These are phyloP conservation scores for Acronicta leporina DNA, from an alignment of 2,888 invertebrate genomes.

Conservation along the genomic window DNA sequence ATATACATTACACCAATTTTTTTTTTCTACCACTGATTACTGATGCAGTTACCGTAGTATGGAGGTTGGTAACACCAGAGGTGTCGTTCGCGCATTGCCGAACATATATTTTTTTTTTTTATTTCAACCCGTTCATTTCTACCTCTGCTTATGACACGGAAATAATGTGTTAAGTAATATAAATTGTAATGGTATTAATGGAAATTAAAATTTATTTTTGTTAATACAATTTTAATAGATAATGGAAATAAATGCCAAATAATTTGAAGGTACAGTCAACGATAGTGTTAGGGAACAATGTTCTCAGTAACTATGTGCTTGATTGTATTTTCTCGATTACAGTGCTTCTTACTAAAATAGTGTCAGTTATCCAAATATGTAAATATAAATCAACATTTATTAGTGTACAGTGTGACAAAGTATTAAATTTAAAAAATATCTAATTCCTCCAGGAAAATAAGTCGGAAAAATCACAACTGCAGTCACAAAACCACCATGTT, in stretches of 20 bases:
- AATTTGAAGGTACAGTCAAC: constrained; percentile 29
- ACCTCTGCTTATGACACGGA: constrained; percentile 36
- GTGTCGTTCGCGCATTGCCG: no score
- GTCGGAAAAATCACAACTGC: no score
- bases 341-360: constrained; percentile 30
- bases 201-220: constrained; percentile 55
- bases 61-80: no score
- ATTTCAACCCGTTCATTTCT: constrained; percentile 33
- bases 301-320: constrained; percentile 8
- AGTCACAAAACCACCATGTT: no score
- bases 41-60: no score
- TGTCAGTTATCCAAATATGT: constrained; percentile 45
- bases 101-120: no score
- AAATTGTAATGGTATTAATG: constrained; percentile 40
- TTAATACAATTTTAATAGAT: constrained; percentile 33
- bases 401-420: constrained; percentile 23
- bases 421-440: neutral
- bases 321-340: constrained; percentile 19
- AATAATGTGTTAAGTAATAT: constrained; percentile 10
- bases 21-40: no score
- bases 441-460: no score
- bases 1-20: constrained; percentile 9
- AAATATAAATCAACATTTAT: constrained; percentile 42
- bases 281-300: constrained; percentile 4
- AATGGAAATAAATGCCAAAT: constrained; percentile 14